phyloP scores from a whole-genome alignment of 2,113 vertebrate genomes.

The Osmerus mordax region DNA sequence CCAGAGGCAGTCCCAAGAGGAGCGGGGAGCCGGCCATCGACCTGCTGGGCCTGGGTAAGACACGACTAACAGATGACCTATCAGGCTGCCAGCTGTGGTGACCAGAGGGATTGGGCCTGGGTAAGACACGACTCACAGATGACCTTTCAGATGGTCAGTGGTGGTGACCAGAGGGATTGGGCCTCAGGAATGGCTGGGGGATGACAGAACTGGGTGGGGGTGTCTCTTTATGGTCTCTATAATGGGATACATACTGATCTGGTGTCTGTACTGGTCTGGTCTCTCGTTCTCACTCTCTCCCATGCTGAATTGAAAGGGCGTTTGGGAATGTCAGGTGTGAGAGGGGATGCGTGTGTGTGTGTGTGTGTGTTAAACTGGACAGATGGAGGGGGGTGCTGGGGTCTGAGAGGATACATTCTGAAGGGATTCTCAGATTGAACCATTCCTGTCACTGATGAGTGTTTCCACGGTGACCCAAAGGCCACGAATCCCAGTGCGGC shows the following conservation, averaged over 20 bases:
- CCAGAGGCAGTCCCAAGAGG: constrained; percentile 83
- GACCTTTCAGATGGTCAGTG: neutral
- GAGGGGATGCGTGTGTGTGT: too few relatives aligned
- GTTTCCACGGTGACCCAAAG: constrained; percentile 17
- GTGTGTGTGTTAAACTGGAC: neutral
- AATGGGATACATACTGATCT: too few relatives aligned
- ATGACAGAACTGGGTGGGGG: neutral
- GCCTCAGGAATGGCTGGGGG: neutral
- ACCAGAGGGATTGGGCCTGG: constrained; percentile 71
- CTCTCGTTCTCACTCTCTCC: too few relatives aligned
- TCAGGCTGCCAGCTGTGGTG: constrained; percentile 18
- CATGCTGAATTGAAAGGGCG: too few relatives aligned
- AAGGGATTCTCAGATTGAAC: constrained; percentile 24
- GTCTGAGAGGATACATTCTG: constrained; percentile 7
- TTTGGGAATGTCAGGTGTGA: too few relatives aligned
- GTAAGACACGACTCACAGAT: constrained; percentile 72
- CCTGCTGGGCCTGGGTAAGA: constrained; percentile 93
- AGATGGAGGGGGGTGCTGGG: constrained; percentile 24
- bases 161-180: neutral
- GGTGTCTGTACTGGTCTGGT: too few relatives aligned
- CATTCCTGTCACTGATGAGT: constrained; percentile 43
- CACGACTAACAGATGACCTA: constrained; percentile 11
- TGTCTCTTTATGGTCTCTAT: too few relatives aligned
- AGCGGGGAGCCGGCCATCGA: constrained; percentile 82
- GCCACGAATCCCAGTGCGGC: constrained; percentile 5